Evolutionary conservation across 2,797 vertebrate genomes (phyloP).

Genomic region (Cirrhinus mrigala): DNA sequence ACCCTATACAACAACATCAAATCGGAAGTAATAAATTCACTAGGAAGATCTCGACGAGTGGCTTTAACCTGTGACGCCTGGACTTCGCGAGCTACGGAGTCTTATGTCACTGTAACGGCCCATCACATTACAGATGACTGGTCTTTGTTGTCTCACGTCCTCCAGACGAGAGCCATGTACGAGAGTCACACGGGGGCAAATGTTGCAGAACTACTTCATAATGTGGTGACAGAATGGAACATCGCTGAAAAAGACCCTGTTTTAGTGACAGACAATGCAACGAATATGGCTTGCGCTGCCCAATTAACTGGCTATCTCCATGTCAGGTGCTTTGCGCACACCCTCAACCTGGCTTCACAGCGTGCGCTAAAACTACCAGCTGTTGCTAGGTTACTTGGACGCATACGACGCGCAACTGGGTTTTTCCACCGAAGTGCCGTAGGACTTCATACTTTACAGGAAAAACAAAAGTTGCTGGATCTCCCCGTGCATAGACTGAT

Average conservation of each 20-base stretch:
- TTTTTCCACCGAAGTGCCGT: conserved; percentile 22
- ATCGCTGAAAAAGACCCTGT: conserved; percentile 25
- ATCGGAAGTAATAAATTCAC: neutral
- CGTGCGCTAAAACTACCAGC: conserved; percentile 30
- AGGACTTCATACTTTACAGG: conserved; percentile 24
- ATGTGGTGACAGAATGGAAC: conserved; percentile 1
- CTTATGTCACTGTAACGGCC: conserved; percentile 8
- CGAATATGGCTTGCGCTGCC: conserved; percentile 38
- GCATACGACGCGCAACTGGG: conserved; percentile 16
- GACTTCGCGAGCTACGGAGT: neutral
- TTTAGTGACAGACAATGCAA: conserved; percentile 31
- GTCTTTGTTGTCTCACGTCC: conserved; percentile 19
- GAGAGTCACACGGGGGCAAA: conserved; percentile 28
- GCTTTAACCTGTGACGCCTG: neutral
- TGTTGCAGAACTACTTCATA: conserved; percentile 28
- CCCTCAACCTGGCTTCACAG: conserved; percentile 39
- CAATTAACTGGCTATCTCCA: conserved; percentile 27
- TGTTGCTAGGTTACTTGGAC: conserved; percentile 23
- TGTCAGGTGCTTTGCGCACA: conserved; percentile 41
- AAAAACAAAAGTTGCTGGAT: conserved; percentile 43
- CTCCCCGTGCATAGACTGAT: conserved; percentile 26
- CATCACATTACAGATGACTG: conserved; percentile 24
- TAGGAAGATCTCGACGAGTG: neutral
- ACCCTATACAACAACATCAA: neutral
- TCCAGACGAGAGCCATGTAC: conserved; percentile 3